A percentile compares a stretch with the other conserved stretches of the same genome.
These are phyloP conservation scores for Hirudo medicinalis DNA, from an alignment of 1,140 invertebrate genomes.

Conservation along the genomic window DNA sequence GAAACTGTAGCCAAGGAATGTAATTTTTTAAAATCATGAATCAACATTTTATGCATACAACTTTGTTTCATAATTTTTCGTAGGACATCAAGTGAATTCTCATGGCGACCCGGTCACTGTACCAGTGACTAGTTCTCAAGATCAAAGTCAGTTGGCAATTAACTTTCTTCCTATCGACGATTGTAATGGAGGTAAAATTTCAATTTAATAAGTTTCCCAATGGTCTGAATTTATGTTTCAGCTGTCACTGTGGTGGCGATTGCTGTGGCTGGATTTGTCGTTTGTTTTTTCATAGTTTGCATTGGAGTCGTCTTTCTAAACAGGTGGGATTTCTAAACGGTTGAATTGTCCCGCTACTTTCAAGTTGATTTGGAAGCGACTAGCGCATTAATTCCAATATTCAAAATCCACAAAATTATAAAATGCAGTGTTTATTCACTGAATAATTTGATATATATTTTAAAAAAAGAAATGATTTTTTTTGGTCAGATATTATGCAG, in stretches of 20 bases:
- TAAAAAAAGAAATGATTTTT: too few species aligned
- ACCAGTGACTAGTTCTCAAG: too few species aligned
- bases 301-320: slow-evolving; percentile 6
- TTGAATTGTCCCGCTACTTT: not conserved
- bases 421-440: not conserved
- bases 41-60: not conserved
- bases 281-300: slow-evolving; percentile 1
- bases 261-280: not conserved
- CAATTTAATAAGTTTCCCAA: not conserved
- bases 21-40: not conserved
- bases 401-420: slow-evolving; percentile 2
- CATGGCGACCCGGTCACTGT: too few species aligned
- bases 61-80: not conserved
- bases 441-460: too few species aligned
- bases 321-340: not conserved
- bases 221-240: not conserved
- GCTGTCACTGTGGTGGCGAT: not conserved
- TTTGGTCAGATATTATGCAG: not conserved
- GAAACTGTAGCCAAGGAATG: slow-evolving; percentile 9
- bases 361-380: not conserved
- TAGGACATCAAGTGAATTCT: too few species aligned
- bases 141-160: not conserved
- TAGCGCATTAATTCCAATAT: not conserved
- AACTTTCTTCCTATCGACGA: too few species aligned
- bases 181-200: too few species aligned